Evolutionary conservation across 2,888 invertebrate species (phyloP).

Genomic region (Drosophila monieri): DNA sequence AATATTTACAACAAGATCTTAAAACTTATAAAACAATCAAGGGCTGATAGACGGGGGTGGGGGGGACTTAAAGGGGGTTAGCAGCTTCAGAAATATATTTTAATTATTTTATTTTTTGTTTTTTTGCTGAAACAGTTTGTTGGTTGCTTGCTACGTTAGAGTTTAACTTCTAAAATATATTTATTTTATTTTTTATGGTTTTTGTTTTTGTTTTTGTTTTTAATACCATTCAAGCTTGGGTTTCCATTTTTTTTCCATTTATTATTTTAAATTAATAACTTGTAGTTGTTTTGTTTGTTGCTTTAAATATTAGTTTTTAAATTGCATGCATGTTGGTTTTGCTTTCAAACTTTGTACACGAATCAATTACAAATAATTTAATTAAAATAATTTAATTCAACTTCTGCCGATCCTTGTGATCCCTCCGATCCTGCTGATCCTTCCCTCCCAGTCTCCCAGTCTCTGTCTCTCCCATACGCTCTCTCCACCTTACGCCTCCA

Average conservation of each 20-base stretch:
- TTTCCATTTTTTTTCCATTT: constrained; percentile 29
- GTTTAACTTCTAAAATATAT: constrained; percentile 54
- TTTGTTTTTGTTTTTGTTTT: constrained; percentile 16
- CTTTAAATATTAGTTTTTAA: constrained; percentile 63
- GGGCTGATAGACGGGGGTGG: constrained; percentile 22
- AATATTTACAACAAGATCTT: constrained; percentile 72
- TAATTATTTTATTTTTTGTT: background rate
- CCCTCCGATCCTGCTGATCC: background rate
- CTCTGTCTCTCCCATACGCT: constrained; percentile 34
- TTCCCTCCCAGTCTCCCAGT: constrained; percentile 32
- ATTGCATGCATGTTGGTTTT: constrained; percentile 76
- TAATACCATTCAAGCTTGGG: constrained; percentile 59
- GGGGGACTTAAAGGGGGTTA: background rate
- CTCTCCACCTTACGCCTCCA: constrained; percentile 86
- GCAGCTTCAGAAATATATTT: constrained; percentile 38
- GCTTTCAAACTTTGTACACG: constrained; percentile 70
- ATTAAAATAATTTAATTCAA: constrained; percentile 41
- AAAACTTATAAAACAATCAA: constrained; percentile 70
- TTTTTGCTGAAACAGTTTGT: constrained; percentile 9
- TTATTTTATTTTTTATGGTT: constrained; percentile 26
- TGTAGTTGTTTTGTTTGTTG: constrained; percentile 61
- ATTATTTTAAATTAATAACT: constrained; percentile 72
- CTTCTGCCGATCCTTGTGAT: constrained; percentile 21
- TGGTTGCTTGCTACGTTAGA: constrained; percentile 31
- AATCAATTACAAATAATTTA: constrained; percentile 45